A percentile compares a stretch with the other conserved stretches of the same genome.
These are phyloP conservation scores for Porphyrio hochstetteri DNA, from an alignment of 2,113 vertebrate species.

Conservation along the genomic window DNA sequence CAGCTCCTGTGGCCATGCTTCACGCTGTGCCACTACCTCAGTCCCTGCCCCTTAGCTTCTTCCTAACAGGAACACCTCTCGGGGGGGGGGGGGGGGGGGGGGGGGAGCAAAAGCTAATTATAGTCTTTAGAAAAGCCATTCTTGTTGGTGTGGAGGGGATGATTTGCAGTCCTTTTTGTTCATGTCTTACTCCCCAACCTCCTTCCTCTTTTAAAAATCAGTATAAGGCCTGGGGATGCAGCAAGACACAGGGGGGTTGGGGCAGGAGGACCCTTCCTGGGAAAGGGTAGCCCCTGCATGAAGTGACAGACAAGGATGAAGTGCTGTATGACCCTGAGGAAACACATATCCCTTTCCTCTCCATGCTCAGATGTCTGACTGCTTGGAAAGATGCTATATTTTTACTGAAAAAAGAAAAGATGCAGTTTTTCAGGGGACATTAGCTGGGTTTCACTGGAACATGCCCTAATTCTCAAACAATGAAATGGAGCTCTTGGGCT, in stretches of 20 bases:
- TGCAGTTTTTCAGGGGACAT: neutral
- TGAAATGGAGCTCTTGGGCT: neutral
- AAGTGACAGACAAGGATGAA: neutral
- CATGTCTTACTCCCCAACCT: neutral
- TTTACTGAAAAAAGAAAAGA: neutral
- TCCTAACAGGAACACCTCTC: neutral
- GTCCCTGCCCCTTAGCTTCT: neutral
- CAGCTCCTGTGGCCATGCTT: neutral
- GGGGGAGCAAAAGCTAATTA: too few relatives aligned
- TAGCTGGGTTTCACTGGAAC: neutral
- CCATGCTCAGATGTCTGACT: neutral
- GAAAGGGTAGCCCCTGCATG: neutral
- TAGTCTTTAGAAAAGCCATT: neutral
- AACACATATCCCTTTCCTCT: neutral
- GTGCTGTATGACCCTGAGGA: neutral
- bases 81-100: too few relatives aligned
- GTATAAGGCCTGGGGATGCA: fast-evolving
- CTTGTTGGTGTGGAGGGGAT: neutral
- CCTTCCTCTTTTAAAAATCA: neutral
- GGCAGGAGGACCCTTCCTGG: neutral
- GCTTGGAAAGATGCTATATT: neutral
- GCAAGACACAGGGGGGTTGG: neutral
- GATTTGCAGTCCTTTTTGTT: neutral
- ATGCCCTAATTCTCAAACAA: neutral
- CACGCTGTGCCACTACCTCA: neutral